Evolutionary conservation across 2,797 vertebrate species (phyloP).

Genomic region (Thaleichthys pacificus): DNA sequence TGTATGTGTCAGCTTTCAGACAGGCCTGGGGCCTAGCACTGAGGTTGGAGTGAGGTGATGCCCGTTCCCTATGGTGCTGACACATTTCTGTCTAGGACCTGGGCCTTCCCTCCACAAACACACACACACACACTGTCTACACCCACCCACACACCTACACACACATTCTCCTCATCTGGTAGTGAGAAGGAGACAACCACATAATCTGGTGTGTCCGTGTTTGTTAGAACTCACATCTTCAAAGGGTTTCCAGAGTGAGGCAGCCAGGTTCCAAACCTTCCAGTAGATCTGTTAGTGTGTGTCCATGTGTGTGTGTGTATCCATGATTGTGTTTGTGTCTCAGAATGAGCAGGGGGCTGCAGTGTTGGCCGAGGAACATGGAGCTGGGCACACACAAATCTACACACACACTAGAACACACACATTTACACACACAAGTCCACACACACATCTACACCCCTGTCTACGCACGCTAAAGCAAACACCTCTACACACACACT

Average conservation of each 20-base stretch:
- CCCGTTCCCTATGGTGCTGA: constrained; percentile 35
- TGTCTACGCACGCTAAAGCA: background rate
- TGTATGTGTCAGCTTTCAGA: constrained; percentile 18
- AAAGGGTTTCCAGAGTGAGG: too few relatives aligned
- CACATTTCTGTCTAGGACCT: constrained; percentile 44
- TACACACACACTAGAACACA: background rate
- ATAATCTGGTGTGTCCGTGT: too few relatives aligned
- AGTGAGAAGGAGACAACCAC: too few relatives aligned
- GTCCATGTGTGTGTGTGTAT: too few relatives aligned
- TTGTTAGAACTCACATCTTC: too few relatives aligned
- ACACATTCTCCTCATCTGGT: too few relatives aligned
- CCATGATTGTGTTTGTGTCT: too few relatives aligned
- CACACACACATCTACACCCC: constrained; percentile 14
- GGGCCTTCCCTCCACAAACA: background rate
- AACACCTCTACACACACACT: background rate
- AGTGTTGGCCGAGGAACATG: too few relatives aligned
- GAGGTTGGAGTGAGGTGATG: constrained; percentile 21
- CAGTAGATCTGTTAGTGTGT: too few relatives aligned
- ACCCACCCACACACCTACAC: background rate
- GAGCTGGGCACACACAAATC: too few relatives aligned
- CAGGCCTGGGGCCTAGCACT: constrained; percentile 9
- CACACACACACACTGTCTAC: background rate
- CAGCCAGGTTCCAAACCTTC: too few relatives aligned
- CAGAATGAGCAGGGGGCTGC: too few relatives aligned
- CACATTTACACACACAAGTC: background rate